Evolutionary conservation across 1,140 invertebrate species (phyloP).

Genomic region (Pissodes strobi): DNA sequence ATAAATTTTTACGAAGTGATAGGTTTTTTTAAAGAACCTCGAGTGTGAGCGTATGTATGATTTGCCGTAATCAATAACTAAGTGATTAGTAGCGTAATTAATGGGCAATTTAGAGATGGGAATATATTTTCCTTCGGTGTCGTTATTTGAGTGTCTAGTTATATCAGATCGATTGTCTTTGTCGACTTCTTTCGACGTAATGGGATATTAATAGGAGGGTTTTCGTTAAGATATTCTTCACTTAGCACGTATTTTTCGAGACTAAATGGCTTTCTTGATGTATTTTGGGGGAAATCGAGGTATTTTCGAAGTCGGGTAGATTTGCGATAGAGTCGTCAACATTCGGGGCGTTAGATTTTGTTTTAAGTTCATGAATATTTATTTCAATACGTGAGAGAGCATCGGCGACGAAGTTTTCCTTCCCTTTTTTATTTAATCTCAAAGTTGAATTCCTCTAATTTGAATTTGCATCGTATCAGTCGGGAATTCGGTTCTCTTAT

Average conservation of each 20-base stretch:
- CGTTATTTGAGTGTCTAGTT: neutral
- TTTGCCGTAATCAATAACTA: constrained; percentile 6
- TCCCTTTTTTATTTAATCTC: constrained; percentile 9
- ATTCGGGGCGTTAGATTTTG: constrained; percentile 36
- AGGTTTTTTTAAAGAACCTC: constrained; percentile 13
- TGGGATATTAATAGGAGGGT: too few relatives aligned
- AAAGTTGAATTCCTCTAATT: neutral
- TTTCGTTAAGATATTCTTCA: neutral
- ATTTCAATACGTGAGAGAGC: neutral
- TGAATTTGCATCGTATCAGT: constrained; percentile 1
- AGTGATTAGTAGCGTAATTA: neutral
- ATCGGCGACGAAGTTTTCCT: neutral
- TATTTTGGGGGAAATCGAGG: too few relatives aligned
- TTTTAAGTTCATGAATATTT: neutral
- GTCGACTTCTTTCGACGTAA: too few relatives aligned
- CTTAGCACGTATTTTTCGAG: too few relatives aligned
- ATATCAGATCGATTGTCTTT: neutral
- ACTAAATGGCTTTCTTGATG: too few relatives aligned
- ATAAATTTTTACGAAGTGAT: constrained; percentile 4
- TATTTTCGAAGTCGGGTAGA: constrained; percentile 4
- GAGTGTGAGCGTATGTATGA: neutral
- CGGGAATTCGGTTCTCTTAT: constrained; percentile 12
- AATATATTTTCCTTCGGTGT: neutral
- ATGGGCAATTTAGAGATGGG: neutral
- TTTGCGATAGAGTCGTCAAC: constrained; percentile 2